Conservation (phyloP, 2,888 invertebrate species). For the Xylota sylvarum region DNA sequence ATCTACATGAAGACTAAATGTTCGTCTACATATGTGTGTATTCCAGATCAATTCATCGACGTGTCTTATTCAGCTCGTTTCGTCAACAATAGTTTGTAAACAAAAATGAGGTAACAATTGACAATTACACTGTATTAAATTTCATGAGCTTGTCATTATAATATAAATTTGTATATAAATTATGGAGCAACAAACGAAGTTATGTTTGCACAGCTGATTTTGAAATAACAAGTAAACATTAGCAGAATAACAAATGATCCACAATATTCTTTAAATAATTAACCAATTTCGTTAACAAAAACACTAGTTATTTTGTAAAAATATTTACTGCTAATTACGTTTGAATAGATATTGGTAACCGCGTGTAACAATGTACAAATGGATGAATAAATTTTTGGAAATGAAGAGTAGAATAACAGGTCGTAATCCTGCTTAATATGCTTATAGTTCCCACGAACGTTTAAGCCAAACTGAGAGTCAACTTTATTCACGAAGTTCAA, state of each 20-base stretch:
- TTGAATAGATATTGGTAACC: background rate
- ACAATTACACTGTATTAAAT: background rate
- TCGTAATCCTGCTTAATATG: background rate
- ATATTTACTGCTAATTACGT: background rate
- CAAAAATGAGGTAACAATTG: background rate
- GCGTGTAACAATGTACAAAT: background rate
- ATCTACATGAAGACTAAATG: background rate
- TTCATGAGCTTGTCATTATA: background rate
- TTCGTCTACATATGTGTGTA: background rate
- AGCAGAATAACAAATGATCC: background rate
- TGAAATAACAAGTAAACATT: background rate
- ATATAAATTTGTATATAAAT: background rate
- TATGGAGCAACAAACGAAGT: background rate
- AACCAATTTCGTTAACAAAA: no score
- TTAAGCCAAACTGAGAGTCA: background rate
- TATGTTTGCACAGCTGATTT: background rate
- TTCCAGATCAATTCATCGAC: background rate
- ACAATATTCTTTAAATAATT: background rate
- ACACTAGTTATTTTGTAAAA: no score
- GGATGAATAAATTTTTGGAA: background rate
- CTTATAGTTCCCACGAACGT: constrained; percentile 5
- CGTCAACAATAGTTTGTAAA: background rate
- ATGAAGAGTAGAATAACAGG: background rate
- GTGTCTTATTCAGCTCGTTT: background rate
- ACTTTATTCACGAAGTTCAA: background rate